Evolutionary conservation across 30 jellyfish, hydroid and myxozoan species (phyloP).

Genomic region (Aurelia aurita): DNA sequence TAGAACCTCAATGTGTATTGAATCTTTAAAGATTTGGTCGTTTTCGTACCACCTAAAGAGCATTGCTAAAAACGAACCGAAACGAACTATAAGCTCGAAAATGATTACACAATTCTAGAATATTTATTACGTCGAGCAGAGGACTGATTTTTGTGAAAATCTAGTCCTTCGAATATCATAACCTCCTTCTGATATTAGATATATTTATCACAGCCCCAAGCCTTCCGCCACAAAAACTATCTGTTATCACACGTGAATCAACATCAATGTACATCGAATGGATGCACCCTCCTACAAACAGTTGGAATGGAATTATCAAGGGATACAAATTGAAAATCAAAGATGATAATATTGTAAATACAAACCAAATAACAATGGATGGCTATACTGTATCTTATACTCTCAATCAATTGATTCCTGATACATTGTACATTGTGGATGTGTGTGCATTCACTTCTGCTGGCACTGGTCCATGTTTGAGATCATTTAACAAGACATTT

Average conservation of each 20-base stretch:
- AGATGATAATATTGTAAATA: neutral
- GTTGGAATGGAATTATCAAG: constrained; percentile 71
- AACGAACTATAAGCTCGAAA: too few species aligned
- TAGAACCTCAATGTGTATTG: too few species aligned
- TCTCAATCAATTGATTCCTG: constrained; percentile 59
- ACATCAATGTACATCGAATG: constrained; percentile 55
- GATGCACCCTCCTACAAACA: constrained; percentile 53
- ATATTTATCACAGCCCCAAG: constrained; percentile 64
- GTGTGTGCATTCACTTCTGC: constrained; percentile 81
- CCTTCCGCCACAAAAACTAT: constrained; percentile 44
- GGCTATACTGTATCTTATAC: constrained; percentile 10
- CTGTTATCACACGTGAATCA: constrained; percentile 50
- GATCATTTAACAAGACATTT: constrained; percentile 54
- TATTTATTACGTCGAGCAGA: too few species aligned
- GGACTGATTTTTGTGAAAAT: too few species aligned
- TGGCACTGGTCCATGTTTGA: constrained; percentile 83
- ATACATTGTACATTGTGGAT: constrained; percentile 52
- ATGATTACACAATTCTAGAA: too few species aligned
- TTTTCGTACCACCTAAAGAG: too few species aligned
- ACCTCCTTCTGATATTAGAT: too few species aligned
- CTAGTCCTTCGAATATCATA: too few species aligned
- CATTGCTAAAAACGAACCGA: too few species aligned
- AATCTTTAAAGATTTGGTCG: too few species aligned
- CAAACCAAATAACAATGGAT: neutral
- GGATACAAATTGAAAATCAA: constrained; percentile 62